Percentiles rank a stretch among this genome's conserved stretches.
These are phyloP conservation scores for Epinephelus lanceolatus DNA, from an alignment of 2,113 vertebrate genomes.

Conservation along the genomic window DNA sequence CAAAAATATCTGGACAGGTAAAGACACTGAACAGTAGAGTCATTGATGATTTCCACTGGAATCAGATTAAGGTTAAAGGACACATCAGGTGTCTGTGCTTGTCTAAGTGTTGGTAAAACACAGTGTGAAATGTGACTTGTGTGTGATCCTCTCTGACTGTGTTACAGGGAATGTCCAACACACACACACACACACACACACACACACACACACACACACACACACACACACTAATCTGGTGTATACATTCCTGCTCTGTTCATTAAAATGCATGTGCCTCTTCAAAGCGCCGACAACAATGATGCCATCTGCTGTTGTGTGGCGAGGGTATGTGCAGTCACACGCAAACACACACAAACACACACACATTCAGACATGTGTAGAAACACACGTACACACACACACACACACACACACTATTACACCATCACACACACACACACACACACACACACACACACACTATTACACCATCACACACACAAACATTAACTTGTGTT, in stretches of 20 bases:
- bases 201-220: conserved; percentile 38
- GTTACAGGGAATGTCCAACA: neutral
- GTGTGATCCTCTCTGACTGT: neutral
- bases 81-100: neutral
- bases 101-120: neutral
- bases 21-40: too few relatives aligned
- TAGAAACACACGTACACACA: conserved; percentile 34
- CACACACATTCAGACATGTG: neutral
- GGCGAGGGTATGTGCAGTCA: conserved; percentile 30
- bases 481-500: conserved; percentile 7
- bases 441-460: conserved; percentile 6
- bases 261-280: conserved; percentile 85
- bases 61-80: too few relatives aligned
- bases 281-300: conserved; percentile 84
- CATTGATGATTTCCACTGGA: neutral
- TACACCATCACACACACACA: conserved; percentile 33
- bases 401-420: conserved; percentile 16
- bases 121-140: neutral
- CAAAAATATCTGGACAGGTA: too few relatives aligned
- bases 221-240: conserved; percentile 25
- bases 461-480: neutral
- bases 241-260: conserved; percentile 67
- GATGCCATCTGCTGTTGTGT: conserved; percentile 83
- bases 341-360: conserved; percentile 16
- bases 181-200: neutral